Conservation (phyloP, 2,888 invertebrate genomes). For the Hyalella azteca region DNA sequence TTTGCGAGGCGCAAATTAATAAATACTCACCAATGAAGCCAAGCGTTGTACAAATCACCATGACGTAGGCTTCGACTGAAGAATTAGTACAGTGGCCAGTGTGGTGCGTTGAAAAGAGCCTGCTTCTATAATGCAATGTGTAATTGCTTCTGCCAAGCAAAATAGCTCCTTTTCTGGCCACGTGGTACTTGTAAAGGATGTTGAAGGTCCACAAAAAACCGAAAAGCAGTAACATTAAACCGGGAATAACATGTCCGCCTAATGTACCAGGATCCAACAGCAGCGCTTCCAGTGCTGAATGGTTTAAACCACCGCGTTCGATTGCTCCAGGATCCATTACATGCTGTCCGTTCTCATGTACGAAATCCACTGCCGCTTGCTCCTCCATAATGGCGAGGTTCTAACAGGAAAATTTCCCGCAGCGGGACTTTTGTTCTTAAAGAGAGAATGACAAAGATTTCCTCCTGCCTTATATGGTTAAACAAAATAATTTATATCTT, state of each 20-base stretch:
- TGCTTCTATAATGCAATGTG: background rate
- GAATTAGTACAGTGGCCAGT: constrained; percentile 29
- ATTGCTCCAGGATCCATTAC: background rate
- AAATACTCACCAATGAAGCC: constrained; percentile 53
- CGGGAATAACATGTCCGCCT: constrained; percentile 65
- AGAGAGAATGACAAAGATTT: background rate
- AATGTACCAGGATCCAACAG: background rate
- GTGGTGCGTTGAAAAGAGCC: no score
- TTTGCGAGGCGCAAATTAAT: no score
- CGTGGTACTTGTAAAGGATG: constrained; percentile 60
- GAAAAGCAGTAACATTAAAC: constrained; percentile 62
- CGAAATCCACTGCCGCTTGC: background rate
- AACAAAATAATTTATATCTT: no score
- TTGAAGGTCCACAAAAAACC: constrained; percentile 61
- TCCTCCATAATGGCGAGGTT: background rate
- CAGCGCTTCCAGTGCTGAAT: no score
- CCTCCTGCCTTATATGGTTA: no score
- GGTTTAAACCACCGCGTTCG: no score
- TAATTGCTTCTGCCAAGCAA: background rate
- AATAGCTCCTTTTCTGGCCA: constrained; percentile 39
- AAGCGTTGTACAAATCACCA: constrained; percentile 39
- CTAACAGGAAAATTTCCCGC: background rate
- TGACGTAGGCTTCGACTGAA: constrained; percentile 48
- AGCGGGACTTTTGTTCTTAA: background rate
- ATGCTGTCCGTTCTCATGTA: background rate